Percentiles rank a stretch among this genome's conserved stretches.
phyloP scores from a whole-genome alignment of 2,113 vertebrate genomes.

The Lutjanus erythropterus region DNA sequence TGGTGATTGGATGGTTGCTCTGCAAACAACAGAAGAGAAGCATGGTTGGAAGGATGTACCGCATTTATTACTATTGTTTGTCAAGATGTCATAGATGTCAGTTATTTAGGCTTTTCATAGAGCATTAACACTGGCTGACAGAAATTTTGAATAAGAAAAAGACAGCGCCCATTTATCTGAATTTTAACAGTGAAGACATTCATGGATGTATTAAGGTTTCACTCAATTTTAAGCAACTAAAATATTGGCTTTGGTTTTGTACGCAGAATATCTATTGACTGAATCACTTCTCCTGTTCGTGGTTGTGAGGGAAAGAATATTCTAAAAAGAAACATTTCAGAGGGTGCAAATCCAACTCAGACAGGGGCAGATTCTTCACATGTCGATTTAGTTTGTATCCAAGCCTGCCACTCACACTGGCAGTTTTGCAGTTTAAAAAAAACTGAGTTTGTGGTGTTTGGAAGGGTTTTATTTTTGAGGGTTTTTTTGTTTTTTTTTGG shows the following conservation, averaged over 20 bases:
- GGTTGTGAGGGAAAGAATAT: neutral
- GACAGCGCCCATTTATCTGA: neutral
- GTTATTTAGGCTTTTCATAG: neutral
- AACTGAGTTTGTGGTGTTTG: neutral
- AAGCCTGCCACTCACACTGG: too few species aligned
- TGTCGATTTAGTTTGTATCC: neutral
- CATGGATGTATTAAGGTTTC: neutral
- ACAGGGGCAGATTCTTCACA: neutral
- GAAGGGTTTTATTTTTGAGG: neutral
- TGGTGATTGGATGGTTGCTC: constrained; percentile 95
- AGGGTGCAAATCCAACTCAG: neutral
- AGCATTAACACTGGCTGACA: neutral
- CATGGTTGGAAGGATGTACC: neutral
- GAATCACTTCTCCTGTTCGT: neutral
- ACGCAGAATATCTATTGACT: neutral
- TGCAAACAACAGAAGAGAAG: constrained; percentile 69
- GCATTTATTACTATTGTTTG: neutral
- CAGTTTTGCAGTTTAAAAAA: too few species aligned
- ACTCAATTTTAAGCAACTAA: neutral
- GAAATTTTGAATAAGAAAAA: neutral
- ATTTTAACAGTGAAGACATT: neutral
- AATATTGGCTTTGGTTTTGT: neutral
- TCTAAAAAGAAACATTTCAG: neutral
- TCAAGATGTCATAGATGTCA: neutral
- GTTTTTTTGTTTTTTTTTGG: neutral